Conservation (phyloP, 2,888 invertebrate species). For the Drosophila suboccidentalis region DNA sequence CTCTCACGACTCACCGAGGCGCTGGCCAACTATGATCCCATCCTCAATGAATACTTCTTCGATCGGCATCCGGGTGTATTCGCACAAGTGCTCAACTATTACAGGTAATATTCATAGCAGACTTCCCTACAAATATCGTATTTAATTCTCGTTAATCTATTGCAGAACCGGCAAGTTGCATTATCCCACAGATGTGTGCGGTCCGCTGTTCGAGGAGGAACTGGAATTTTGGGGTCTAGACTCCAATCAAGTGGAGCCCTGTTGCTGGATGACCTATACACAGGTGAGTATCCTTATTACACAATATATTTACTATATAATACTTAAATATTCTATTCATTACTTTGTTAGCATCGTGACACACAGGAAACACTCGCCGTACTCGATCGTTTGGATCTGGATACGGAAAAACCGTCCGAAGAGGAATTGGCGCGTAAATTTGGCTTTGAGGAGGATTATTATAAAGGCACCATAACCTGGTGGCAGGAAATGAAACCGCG, state of each 20-base stretch:
- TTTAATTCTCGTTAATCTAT: background rate
- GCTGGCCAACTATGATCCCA: conserved; percentile 99
- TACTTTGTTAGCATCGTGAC: conserved; percentile 92
- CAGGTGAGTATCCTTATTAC: conserved; percentile 87
- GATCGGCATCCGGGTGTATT: conserved; percentile 98
- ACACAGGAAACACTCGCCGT: conserved; percentile 99
- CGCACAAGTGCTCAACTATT: conserved; percentile 98
- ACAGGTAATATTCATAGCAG: conserved; percentile 88
- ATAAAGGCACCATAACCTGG: conserved; percentile 95
- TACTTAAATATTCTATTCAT: background rate
- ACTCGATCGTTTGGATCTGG: conserved; percentile 97
- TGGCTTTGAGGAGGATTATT: conserved; percentile 97
- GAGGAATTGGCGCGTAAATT: conserved; percentile 99
- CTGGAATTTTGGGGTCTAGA: conserved; percentile 99
- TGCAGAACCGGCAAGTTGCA: conserved; percentile 97
- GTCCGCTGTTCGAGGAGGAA: conserved; percentile 99
- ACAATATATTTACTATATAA: background rate
- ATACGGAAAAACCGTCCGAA: conserved; percentile 98
- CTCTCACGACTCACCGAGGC: conserved; percentile 98
- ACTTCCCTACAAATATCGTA: too few relatives aligned
- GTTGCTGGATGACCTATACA: conserved; percentile 99
- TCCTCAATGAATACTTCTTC: conserved; percentile 99
- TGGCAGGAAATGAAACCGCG: conserved; percentile 99
- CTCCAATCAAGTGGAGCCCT: conserved; percentile 99
- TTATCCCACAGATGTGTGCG: conserved; percentile 99